Conservation (phyloP, 2,888 invertebrate species). For the Scaptomyza tumidula region DNA sequence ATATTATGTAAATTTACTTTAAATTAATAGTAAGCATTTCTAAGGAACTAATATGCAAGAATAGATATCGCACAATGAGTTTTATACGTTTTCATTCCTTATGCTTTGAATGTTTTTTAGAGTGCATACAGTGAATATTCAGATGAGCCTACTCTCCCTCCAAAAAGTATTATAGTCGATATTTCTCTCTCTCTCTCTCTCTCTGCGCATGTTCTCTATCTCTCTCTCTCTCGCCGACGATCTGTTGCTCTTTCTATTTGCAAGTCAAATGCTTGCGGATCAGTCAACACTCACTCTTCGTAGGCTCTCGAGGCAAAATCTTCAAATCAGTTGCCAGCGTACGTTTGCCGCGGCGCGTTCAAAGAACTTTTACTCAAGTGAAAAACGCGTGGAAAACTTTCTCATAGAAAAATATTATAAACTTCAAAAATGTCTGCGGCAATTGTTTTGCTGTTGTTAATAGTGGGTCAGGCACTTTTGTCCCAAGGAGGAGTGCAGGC, state of each 20-base stretch:
- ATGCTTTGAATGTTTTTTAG: no score
- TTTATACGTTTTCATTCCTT: no score
- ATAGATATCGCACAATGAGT: no score
- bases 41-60: no score
- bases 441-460: constrained; percentile 30
- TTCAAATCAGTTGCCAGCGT: constrained; percentile 60
- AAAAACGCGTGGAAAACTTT: not conserved
- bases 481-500: constrained; percentile 20
- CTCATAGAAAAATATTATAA: not conserved
- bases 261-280: constrained; percentile 54
- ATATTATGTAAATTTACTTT: no score
- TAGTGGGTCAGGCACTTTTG: constrained; percentile 39
- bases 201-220: not conserved
- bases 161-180: no score
- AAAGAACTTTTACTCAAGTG: constrained; percentile 4
- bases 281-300: constrained; percentile 52
- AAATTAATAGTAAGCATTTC: no score
- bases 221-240: constrained; percentile 14
- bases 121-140: no score
- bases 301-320: constrained; percentile 10
- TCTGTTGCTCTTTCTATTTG: not conserved
- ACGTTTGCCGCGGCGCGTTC: constrained; percentile 63
- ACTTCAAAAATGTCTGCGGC: constrained; percentile 45
- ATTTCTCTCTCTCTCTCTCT: no score
- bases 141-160: no score